These are phyloP conservation scores for Cottoperca gobio DNA, from an alignment of 2,797 vertebrate genomes.

Conservation along the genomic window DNA sequence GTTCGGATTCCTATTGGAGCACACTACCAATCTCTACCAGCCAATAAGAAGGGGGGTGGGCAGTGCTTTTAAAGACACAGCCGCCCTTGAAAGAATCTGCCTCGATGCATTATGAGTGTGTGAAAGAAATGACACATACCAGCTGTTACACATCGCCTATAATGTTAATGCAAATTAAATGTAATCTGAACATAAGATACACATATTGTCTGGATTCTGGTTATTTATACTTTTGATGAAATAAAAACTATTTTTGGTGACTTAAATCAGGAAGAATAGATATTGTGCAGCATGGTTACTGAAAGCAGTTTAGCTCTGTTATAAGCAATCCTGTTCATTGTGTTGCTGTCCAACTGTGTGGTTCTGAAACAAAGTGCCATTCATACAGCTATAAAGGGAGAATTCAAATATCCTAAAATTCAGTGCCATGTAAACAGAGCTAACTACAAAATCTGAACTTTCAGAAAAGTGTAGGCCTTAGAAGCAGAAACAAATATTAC, in stretches of 20 bases:
- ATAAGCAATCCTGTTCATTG: fast-evolving
- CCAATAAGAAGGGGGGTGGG: slow-evolving; percentile 47
- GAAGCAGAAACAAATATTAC: not conserved
- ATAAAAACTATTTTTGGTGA: not conserved
- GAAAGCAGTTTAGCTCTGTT: not conserved
- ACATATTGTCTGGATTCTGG: not conserved
- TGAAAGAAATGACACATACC: not conserved
- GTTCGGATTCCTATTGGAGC: slow-evolving; percentile 57
- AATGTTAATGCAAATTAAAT: not conserved
- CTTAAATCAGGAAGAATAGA: not conserved
- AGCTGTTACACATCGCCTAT: not conserved
- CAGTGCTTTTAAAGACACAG: slow-evolving; percentile 43
- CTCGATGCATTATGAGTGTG: not conserved
- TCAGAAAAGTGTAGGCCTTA: no score
- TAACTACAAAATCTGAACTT: not conserved
- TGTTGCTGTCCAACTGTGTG: not conserved
- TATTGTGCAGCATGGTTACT: not conserved
- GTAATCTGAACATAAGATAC: fast-evolving
- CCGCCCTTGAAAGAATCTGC: not conserved
- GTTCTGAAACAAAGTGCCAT: slow-evolving; percentile 33
- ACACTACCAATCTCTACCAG: slow-evolving; percentile 5
- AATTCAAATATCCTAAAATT: not conserved
- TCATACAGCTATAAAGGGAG: not conserved
- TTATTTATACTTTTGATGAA: not conserved
- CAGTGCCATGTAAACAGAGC: not conserved